phyloP scores from a whole-genome alignment of 2,113 vertebrate genomes.

The Grantiella picta region DNA sequence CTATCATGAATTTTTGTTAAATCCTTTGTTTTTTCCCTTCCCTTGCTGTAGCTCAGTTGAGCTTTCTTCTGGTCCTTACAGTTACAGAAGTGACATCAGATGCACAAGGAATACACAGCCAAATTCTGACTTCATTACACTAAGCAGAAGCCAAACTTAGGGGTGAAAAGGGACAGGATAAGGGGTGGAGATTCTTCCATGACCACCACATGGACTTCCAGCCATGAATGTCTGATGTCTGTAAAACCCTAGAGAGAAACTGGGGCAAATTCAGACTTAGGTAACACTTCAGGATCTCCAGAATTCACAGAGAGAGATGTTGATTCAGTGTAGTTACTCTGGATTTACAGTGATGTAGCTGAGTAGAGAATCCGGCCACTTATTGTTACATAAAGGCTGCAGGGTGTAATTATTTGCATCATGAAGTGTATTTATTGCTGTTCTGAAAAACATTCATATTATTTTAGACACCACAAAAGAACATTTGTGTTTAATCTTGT shows the following conservation, averaged over 20 bases:
- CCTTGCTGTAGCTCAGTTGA: background rate
- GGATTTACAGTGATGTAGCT: constrained; percentile 8
- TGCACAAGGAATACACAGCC: background rate
- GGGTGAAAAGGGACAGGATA: background rate
- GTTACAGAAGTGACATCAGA: background rate
- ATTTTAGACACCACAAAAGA: constrained; percentile 56
- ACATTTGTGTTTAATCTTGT: constrained; percentile 59
- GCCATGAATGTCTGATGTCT: background rate
- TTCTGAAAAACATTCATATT: constrained; percentile 58
- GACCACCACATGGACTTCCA: background rate
- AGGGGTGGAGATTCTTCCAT: background rate
- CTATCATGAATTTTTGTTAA: background rate
- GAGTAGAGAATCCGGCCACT: background rate
- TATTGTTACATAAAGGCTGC: constrained; percentile 41
- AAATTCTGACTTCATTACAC: background rate
- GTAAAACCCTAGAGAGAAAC: background rate
- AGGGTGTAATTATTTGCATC: constrained; percentile 59
- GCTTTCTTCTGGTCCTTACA: background rate
- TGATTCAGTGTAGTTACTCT: background rate
- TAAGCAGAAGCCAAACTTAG: background rate
- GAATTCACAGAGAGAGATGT: background rate
- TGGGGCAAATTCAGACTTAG: background rate
- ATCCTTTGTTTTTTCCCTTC: background rate
- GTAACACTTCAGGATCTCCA: background rate
- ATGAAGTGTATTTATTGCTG: constrained; percentile 58